These are phyloP conservation scores for Helostoma temminkii DNA, from an alignment of 2,797 vertebrate genomes.

Conservation along the genomic window DNA sequence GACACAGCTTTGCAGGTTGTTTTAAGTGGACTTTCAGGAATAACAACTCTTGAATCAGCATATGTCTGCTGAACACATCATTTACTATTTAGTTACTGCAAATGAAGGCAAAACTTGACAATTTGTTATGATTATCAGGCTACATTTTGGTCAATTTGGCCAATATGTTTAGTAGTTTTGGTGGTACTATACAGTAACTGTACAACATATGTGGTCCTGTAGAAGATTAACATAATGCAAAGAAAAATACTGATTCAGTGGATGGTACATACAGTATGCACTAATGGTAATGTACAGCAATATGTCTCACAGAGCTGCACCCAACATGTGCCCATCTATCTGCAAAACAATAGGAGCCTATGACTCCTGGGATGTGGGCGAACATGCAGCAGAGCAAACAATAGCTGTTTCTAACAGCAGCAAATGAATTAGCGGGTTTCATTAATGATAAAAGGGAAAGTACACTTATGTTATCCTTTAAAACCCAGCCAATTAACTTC, in stretches of 20 bases:
- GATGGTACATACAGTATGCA: neutral
- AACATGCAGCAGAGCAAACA: conserved; percentile 21
- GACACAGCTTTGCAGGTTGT: too few species aligned
- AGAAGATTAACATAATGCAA: neutral
- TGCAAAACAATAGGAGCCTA: conserved; percentile 23
- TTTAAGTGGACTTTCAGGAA: too few species aligned
- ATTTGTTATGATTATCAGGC: neutral
- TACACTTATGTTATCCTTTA: conserved; percentile 19
- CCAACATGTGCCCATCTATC: conserved; percentile 2
- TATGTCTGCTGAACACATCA: too few species aligned
- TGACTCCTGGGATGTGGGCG: neutral
- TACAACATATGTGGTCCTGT: neutral
- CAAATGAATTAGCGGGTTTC: conserved; percentile 5
- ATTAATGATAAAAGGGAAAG: conserved; percentile 12
- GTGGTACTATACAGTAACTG: too few species aligned
- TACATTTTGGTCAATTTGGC: neutral
- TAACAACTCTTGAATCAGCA: too few species aligned
- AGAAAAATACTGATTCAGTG: neutral
- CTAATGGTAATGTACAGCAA: conserved; percentile 1
- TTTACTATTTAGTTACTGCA: too few species aligned
- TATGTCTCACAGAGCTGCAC: conserved; percentile 3
- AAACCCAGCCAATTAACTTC: conserved; percentile 52
- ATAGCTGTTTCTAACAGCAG: conserved; percentile 9
- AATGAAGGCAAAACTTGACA: too few species aligned
- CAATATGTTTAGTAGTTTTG: too few species aligned